Percentiles rank a stretch among this genome's conserved stretches.
Evolutionary conservation across 2,797 vertebrate genomes (phyloP).

Genomic region (Arctocebus calabarensis): DNA sequence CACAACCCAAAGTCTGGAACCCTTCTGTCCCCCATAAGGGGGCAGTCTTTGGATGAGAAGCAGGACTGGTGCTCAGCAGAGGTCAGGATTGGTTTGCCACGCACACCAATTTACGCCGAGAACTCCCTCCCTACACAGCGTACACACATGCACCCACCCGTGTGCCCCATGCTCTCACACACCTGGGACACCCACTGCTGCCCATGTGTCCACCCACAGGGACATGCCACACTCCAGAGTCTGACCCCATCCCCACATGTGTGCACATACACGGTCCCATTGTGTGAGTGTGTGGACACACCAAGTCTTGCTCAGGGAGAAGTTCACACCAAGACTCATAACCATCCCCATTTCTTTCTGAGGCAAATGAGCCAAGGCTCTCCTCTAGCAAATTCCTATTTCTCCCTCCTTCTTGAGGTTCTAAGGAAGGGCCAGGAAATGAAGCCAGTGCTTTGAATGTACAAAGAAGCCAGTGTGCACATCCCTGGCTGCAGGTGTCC

Average conservation of each 20-base stretch:
- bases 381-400: neutral
- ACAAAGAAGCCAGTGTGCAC: neutral
- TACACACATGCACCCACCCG: neutral
- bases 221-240: neutral
- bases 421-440: neutral
- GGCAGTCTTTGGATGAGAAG: neutral
- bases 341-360: neutral
- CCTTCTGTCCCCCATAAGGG: neutral
- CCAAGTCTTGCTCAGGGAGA: neutral
- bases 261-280: no score
- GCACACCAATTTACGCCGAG: neutral
- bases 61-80: neutral
- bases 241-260: neutral
- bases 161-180: fast-evolving
- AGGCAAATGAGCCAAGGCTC: neutral
- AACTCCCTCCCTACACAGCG: neutral
- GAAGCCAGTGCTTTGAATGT: neutral
- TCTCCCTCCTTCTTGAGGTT: neutral
- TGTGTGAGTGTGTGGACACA: neutral
- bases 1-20: neutral
- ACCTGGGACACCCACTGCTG: neutral
- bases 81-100: neutral
- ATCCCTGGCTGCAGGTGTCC: neutral
- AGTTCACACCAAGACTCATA: neutral
- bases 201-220: neutral